A percentile compares a stretch with the other conserved stretches of the same genome.
These are phyloP conservation scores for Phasianus colchicus DNA, from an alignment of 2,113 vertebrate species.

Conservation along the genomic window DNA sequence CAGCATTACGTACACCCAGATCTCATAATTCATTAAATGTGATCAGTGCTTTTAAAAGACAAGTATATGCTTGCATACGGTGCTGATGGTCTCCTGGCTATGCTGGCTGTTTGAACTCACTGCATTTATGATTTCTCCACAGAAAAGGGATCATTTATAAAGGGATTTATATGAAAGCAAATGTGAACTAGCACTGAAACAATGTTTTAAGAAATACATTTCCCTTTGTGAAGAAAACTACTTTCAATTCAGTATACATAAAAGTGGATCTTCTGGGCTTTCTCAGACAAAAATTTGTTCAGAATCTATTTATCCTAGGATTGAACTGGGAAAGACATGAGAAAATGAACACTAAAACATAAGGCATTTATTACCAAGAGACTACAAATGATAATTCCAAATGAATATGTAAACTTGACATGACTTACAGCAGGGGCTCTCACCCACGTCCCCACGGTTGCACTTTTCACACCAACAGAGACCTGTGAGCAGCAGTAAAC, in stretches of 20 bases:
- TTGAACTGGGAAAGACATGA: not conserved
- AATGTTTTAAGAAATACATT: not conserved
- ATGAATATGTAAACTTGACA: not conserved
- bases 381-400: not conserved
- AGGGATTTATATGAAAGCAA: conserved; percentile 3
- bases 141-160: not conserved
- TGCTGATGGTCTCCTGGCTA: not conserved
- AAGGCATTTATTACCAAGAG: not conserved
- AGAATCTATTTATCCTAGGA: not conserved
- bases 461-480: not conserved
- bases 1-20: not conserved
- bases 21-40: not conserved
- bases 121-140: not conserved
- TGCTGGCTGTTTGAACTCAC: not conserved
- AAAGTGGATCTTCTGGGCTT: not conserved
- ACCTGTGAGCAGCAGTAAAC: not conserved
- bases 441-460: not conserved
- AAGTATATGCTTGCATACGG: not conserved
- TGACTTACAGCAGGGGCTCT: not conserved
- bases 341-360: not conserved
- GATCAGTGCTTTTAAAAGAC: not conserved
- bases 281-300: conserved; percentile 7
- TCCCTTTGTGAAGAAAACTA: not conserved
- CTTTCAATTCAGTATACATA: not conserved
- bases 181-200: conserved; percentile 15